These are phyloP conservation scores for Chrysopa pallens DNA, from an alignment of 1,140 invertebrate genomes.

Conservation along the genomic window DNA sequence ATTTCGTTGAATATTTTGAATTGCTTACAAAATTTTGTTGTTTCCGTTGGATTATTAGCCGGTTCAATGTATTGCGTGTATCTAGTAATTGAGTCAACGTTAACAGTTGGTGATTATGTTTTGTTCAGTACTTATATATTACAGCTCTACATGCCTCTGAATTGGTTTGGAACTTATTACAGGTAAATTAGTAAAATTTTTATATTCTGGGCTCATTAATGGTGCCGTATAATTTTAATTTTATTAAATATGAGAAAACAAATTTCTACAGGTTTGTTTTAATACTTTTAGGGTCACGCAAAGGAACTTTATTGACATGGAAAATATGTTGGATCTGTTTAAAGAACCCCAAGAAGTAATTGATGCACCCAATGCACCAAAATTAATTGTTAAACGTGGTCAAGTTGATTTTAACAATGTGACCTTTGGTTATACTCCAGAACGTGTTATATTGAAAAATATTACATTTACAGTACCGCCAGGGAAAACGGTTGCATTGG, in stretches of 20 bases:
- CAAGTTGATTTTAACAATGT: constrained; percentile 80
- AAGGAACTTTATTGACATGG: constrained; percentile 96
- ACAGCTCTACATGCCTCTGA: constrained; percentile 88
- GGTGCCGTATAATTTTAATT: background rate
- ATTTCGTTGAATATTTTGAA: constrained; percentile 80
- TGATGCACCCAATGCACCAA: constrained; percentile 59
- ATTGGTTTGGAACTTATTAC: constrained; percentile 98
- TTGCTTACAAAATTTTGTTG: constrained; percentile 73
- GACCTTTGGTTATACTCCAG: constrained; percentile 70
- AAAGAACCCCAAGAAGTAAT: constrained; percentile 70
- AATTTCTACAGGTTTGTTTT: no score
- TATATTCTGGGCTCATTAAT: no score
- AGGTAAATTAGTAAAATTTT: no score
- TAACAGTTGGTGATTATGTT: constrained; percentile 89
- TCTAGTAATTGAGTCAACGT: constrained; percentile 45
- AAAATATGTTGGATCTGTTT: constrained; percentile 96
- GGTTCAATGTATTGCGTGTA: constrained; percentile 80
- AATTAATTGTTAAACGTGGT: constrained; percentile 51
- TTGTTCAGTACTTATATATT: constrained; percentile 89
- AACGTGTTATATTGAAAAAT: constrained; percentile 64
- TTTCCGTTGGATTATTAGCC: constrained; percentile 66
- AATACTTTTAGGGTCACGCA: constrained; percentile 65
- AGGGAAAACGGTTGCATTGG: constrained; percentile 80
- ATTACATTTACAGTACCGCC: constrained; percentile 71
- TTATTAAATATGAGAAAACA: constrained; percentile 1